Evolutionary conservation across 2,888 invertebrate genomes (phyloP).

Genomic region (Dolichopus griseipennis): DNA sequence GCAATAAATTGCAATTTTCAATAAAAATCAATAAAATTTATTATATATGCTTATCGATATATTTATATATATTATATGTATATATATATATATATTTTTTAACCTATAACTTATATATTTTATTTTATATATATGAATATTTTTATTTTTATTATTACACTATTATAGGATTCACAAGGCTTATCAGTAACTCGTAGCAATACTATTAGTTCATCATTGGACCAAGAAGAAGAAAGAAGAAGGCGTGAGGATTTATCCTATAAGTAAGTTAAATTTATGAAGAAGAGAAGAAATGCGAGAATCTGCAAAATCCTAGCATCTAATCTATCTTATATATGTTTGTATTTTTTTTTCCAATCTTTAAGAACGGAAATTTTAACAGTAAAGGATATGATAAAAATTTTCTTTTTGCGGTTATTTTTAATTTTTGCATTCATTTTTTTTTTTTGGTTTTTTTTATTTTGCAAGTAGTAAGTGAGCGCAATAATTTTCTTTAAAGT

Average conservation of each 20-base stretch:
- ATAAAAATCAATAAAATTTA: conserved; percentile 6
- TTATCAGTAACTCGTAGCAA: conserved; percentile 69
- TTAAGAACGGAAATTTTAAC: not conserved
- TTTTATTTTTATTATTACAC: too few relatives aligned
- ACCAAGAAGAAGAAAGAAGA: conserved; percentile 58
- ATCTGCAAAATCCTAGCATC: too few relatives aligned
- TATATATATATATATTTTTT: too few relatives aligned
- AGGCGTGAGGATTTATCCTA: conserved; percentile 67
- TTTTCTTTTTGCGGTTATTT: too few relatives aligned
- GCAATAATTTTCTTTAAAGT: not conserved
- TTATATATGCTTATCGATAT: not conserved
- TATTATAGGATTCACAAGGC: conserved; percentile 29
- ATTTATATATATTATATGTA: not conserved
- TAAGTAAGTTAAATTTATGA: conserved; percentile 52
- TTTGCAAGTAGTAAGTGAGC: not conserved
- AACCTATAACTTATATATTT: too few relatives aligned
- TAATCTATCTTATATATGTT: not conserved
- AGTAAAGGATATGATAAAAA: not conserved
- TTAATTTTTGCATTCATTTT: too few relatives aligned
- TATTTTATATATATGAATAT: too few relatives aligned
- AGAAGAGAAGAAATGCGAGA: not conserved
- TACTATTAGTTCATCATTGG: conserved; percentile 64
- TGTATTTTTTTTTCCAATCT: not conserved
- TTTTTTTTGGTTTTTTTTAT: too few relatives aligned
- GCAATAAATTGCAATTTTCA: not conserved